phyloP scores from a whole-genome alignment of 2,797 vertebrate genomes.

The Chromobotia macracanthus region DNA sequence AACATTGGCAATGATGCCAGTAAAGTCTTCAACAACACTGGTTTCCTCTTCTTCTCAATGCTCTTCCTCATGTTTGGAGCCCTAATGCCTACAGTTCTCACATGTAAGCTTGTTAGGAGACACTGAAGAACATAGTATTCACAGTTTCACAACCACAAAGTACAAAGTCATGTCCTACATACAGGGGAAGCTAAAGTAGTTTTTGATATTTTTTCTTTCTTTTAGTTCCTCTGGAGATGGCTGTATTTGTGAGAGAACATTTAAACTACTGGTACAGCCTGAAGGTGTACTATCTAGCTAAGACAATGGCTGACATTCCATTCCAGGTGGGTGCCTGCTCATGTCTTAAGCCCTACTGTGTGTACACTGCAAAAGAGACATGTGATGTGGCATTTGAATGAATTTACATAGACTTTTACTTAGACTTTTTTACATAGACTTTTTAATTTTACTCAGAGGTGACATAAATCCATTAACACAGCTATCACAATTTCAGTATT shows the following conservation, averaged over 20 bases:
- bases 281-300: constrained; percentile 95
- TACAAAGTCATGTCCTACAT: neutral
- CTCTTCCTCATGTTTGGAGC: constrained; percentile 97
- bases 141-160: neutral
- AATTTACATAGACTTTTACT: too few species aligned
- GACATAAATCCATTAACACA: too few species aligned
- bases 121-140: neutral
- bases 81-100: constrained; percentile 95
- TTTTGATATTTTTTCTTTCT: constrained; percentile 42
- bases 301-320: constrained; percentile 94
- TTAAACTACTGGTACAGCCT: constrained; percentile 98
- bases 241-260: constrained; percentile 92
- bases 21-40: constrained; percentile 98
- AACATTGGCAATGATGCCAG: constrained; percentile 95
- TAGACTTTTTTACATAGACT: too few species aligned
- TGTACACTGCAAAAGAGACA: constrained; percentile 7
- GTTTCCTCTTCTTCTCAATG: constrained; percentile 99
- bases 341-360: neutral
- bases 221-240: constrained; percentile 95
- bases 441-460: too few species aligned
- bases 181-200: neutral
- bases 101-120: constrained; percentile 81
- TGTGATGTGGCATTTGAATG: neutral
- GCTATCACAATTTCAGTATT: too few species aligned
- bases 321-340: constrained; percentile 86